Evolutionary conservation across 1,140 invertebrate genomes (phyloP), one percentile per base, ranked within the genome.

Genomic region (Drosophila lacteicornis): DNA sequence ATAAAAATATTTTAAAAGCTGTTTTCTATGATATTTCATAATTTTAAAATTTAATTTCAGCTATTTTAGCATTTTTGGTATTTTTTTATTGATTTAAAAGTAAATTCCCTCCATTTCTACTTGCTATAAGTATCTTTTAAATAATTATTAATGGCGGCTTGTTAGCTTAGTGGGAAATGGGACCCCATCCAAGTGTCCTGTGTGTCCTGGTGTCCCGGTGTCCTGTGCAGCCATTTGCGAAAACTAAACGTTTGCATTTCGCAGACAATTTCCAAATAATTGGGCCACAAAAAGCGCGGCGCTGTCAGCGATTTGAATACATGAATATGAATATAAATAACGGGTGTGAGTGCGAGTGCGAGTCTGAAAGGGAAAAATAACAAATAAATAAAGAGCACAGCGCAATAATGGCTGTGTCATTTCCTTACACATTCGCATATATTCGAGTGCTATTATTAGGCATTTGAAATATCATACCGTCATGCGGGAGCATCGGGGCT

Each of bases 391-490:
- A 73, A 45, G 68, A 74, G 70, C 70, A 38, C 22, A 40, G 33
- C 70, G 46, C 51, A 74, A 74, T 74, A 74, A 74, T 73, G 70
- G 85, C 85, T 90, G 81, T 88, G 85, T 88, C 85, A 90, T 74
- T 90, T 79, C 46, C 78, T 56, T 56, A 25, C 19, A 27, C 12
- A 49, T 13, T 15, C 7, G 36, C 33, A 15, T 33, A 78, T 73
- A 79, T 81, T 84, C 46, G 81, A 85, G 85, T 88, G 85, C 86
- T 90, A 85, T 90, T 90, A 90, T 90, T 90, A 85, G 82, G 81
- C 86, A 90, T 91, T 90, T 90, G 86, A 90, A 90, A 90, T 85
- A 90, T 90, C 86, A 90, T 82, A 90, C 85, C 71, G 81, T 77
- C 75, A 90, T 90, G 85, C 85, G 85, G 85, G 75, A 88, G 36